Base-by-base conservation (phyloP, 1,140 invertebrate species). In the Penaeus vannamei region DNA sequence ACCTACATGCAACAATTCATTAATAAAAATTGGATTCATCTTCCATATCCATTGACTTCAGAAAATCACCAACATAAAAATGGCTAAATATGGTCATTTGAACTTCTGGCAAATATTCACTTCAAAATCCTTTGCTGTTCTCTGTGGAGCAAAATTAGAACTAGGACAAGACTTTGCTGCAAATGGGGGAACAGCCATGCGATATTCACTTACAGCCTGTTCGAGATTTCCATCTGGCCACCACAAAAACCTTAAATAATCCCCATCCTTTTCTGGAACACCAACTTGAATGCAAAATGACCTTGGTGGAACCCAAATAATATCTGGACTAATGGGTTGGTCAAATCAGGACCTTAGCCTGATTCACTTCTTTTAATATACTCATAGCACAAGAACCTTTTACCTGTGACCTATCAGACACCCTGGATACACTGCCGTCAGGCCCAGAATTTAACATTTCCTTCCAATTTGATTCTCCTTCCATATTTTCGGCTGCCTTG, bases 1-100 rank as follows among this genome's bases (percentile, higher is more conserved):
- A 72, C 91, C 91, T 19, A 92, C 92, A 53, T 91, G 60, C 4
- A 92, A 64, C 12, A 93, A 12, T 4, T 83, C 90, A 91, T 36
- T 83, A 92, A 4, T 42, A 59, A 79, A 8, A 87, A 53, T 5
- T 4, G 85, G 88, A 82, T 61, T 29, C 61, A 42, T 85, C 84
- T 64, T 85, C 62, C 17, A n/a, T 77, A 36, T 8, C n/a, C 8
- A 82, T 62, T 23, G 84, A 85, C 29, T 59, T 72, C 19, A 85
- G 69, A 26, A 14, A 29, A 32, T 85, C 84, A 85, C 20, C 60
- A 23, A 79, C 64, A 26, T 85, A 85, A 53, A 85, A 85, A 85
- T 26, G 1, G 4, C 23, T 85, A 26, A 29, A 23, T n/a, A 85
- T 53, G 2, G 29, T 22, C 26, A 7, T 64, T n/a, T 5, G 29